Evolutionary conservation across 2,888 invertebrate species (phyloP).

Genomic region (Acronicta psi): DNA sequence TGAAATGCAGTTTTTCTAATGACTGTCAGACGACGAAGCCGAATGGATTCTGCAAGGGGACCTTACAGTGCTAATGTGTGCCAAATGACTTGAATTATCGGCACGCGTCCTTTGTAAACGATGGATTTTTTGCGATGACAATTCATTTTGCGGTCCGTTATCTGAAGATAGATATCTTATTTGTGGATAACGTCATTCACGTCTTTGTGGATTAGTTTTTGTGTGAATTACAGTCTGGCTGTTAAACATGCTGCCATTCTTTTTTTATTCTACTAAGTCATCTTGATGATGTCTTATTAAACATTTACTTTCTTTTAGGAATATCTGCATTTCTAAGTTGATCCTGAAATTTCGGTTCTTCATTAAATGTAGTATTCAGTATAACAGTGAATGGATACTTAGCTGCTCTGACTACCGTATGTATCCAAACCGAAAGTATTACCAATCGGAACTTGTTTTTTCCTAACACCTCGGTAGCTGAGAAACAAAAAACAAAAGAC

Average conservation of each 20-base stretch:
- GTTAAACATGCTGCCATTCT: neutral
- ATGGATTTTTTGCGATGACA: slow-evolving; percentile 50
- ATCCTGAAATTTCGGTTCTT: too few relatives aligned
- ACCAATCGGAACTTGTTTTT: slow-evolving; percentile 43
- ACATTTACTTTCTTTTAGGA: neutral
- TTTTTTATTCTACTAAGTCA: neutral
- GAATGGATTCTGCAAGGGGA: slow-evolving; percentile 55
- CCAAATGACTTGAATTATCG: slow-evolving; percentile 75
- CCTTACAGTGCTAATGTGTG: slow-evolving; percentile 70
- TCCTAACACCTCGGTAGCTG: slow-evolving; percentile 52
- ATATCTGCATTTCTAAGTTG: neutral
- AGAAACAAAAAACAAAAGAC: slow-evolving; percentile 62
- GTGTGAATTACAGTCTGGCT: slow-evolving; percentile 12
- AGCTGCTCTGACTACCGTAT: slow-evolving; percentile 20
- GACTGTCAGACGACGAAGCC: slow-evolving; percentile 62
- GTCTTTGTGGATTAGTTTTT: slow-evolving; percentile 26
- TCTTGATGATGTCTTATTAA: slow-evolving; percentile 3
- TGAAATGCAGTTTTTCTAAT: slow-evolving; percentile 87
- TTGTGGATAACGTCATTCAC: slow-evolving; percentile 40
- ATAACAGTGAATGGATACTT: slow-evolving; percentile 9
- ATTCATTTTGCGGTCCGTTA: slow-evolving; percentile 36
- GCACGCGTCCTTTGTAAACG: slow-evolving; percentile 56
- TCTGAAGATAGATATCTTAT: slow-evolving; percentile 33
- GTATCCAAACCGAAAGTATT: slow-evolving; percentile 18
- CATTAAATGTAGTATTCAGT: neutral